A percentile compares a stretch with the other conserved stretches of the same genome.
Evolutionary conservation across 64 coral and sea anemone genomes (phyloP).

Genomic region (Porites australiensis): DNA sequence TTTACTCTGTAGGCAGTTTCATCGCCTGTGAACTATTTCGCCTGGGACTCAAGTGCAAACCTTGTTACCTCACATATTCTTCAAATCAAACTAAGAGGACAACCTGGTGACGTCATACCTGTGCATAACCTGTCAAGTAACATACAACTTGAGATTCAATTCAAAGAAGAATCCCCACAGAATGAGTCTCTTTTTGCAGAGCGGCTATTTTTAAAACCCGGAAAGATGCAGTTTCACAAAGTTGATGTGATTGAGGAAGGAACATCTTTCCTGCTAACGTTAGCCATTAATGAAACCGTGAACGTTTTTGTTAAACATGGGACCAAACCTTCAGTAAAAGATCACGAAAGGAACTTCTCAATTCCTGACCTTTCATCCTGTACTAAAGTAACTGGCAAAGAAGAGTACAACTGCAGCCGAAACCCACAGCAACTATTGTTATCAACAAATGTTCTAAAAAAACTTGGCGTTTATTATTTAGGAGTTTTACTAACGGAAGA

Average conservation of each 20-base stretch:
- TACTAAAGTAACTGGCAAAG: not conserved
- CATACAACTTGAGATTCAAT: slow-evolving; percentile 47
- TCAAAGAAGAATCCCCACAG: not conserved
- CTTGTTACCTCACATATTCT: slow-evolving; percentile 33
- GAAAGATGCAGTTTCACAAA: not conserved
- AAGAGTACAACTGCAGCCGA: slow-evolving; percentile 1
- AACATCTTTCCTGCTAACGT: not conserved
- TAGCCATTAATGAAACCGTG: not conserved
- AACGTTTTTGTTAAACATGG: not conserved
- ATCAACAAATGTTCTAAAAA: not conserved
- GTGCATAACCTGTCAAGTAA: slow-evolving; percentile 17
- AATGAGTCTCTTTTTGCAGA: not conserved
- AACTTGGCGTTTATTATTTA: slow-evolving; percentile 20
- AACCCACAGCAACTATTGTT: not conserved
- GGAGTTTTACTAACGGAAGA: not conserved
- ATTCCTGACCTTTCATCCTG: slow-evolving; percentile 3
- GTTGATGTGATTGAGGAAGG: not conserved
- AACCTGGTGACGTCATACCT: not conserved
- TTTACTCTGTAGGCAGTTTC: slow-evolving; percentile 55
- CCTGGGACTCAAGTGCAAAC: slow-evolving; percentile 54
- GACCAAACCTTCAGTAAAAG: not conserved
- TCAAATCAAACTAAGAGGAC: slow-evolving; percentile 59
- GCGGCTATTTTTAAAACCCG: not conserved
- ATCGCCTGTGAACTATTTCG: slow-evolving; percentile 64
- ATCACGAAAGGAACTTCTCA: not conserved